Base-by-base conservation (phyloP, 1,140 invertebrate species). In the Drusus annulatus region DNA sequence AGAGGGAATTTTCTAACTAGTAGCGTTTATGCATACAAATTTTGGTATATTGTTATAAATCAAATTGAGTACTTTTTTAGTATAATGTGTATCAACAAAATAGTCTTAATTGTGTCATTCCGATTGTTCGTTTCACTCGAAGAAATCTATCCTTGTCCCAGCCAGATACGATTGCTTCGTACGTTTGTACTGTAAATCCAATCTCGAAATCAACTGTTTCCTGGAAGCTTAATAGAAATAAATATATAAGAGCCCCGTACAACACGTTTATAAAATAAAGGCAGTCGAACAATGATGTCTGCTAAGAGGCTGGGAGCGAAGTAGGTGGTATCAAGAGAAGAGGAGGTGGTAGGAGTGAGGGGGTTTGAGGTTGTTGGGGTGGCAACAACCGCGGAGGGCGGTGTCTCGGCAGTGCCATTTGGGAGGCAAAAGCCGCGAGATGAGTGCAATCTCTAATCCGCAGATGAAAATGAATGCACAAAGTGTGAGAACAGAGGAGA, bases 381-480 rank as follows among this genome's bases (percentile, higher is more conserved):
- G 25, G 25, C 5, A 28, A 5, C 25, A 28, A n/a, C n/a, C n/a
- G n/a, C n/a, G 52, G 13, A 45, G 65, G 58, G 23, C 21, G 23
- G 77, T 54, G 80, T 71, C 81, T 79, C 77, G 54, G 75, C 25
- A 68, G 79, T 71, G 78, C 79, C 79, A 80, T 83, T 80, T 80
- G 75, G 76, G 63, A 76, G 79, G 78, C 81, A 76, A 71, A 80
- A 75, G 78, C 81, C 81, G 65, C 81, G 62, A 83, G 81, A 83
- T 83, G 81, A 83, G 81, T 83, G 81, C 81, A 83, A 83, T 83
- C 81, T 83, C 81, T 83, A 83, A 83, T 83, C 81, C 81, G 63
- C 81, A 83, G 81, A 52, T 78, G 76, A 83, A 77, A 82, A 80
- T 80, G 81, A 79, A 80, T 83, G 79, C 79, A 80, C 71, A 78